Evolutionary conservation across 2,888 invertebrate species (phyloP), one percentile per base, ranked within the genome.

Genomic region (Blomia tropicalis): DNA sequence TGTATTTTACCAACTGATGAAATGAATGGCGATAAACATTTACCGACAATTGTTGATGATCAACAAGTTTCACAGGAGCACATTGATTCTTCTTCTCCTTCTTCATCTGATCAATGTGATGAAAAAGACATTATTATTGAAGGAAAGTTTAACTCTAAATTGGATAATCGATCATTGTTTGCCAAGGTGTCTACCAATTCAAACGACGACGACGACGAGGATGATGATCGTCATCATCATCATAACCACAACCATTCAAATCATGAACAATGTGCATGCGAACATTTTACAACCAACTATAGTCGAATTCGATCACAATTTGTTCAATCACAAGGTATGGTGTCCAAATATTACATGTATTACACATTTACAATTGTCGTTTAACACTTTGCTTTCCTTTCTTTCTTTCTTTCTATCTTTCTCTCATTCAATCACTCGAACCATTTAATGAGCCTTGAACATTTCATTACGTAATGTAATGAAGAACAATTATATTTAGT

Each of bases 271-370:
- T 47, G 51, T 19, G 51, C 51, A 14, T 47, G 51, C n/a, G 51
- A 47, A 27, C 51, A 47, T 11, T 47, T 47, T 47, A 19, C 51
- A 11, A 11, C 51, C 51, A 47, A 47, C 22, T 47, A 47, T n/a
- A 47, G 22, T n/a, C 51, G 51, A 47, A 47, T 47, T 47, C 51
- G 51, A 47, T 47, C 51, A 27, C 51, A 47, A 27, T 47, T 47
- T 19, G 7, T n/a, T 27, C 51, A 47, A 11, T 47, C n/a, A 7
- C 7, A 47, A 47, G 51, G 51, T 47, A 14, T 47, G 7, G 36
- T 36, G 17, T 36, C n/a, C n/a, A n/a, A n/a, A n/a, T n/a, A n/a
- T n/a, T n/a, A n/a, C n/a, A n/a, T n/a, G n/a, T n/a, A n/a, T n/a
- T 41, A 41, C 41, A 14, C n/a, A 14, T 41, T 41, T 41, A n/a